Base-by-base conservation (phyloP, 2,797 vertebrate genomes). In the Aulostomus chinensis region DNA sequence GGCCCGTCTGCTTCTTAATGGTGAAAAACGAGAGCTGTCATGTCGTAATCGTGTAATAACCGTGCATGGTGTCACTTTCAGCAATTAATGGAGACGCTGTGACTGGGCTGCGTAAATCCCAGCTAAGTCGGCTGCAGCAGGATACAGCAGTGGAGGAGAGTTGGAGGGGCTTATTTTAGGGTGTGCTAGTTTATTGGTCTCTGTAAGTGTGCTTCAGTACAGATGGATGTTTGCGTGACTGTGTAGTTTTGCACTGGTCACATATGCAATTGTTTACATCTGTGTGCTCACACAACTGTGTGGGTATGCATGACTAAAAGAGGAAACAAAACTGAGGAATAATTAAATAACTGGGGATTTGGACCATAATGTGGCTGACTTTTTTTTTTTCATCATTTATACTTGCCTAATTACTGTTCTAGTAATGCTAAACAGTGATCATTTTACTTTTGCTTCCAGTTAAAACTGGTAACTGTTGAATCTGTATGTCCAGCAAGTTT, bases 31-130 rank as follows among this genome's bases (percentile, higher is more conserved):
- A 87, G 84, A 87, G 86, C 87, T 84, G 86, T 86, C 85, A 84
- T 87, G 80, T 90, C 64, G 83, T 89, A 90, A 91, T 89, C 83
- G 70, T 85, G 84, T 89, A 86, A 89, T 81, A 88, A 87, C 85
- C 59, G 53, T 80, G 82, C 80, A 72, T 20, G 75, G 82, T 87
- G 81, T 88, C 80, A 80, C 86, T 88, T 89, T 88, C 84, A 71
- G 77, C 81, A 86, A 88, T 88, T 87, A 88, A 87, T 84, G 81
- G 81, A 86, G 86, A 79, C 73, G 64, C 80, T 85, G 85, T 86
- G 85, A 84, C 84, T 81, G 70, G 73, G 80, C 78, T 63, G 70
- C 39, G 79, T 83, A 87, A 88, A 86, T 87, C 76, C 87, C 86
- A 82, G 49, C 71, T 77, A 77, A 88, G 78, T 78, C 76, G n/a